Base-by-base conservation (phyloP, 2,888 invertebrate species). In the Anticlea derivata region DNA sequence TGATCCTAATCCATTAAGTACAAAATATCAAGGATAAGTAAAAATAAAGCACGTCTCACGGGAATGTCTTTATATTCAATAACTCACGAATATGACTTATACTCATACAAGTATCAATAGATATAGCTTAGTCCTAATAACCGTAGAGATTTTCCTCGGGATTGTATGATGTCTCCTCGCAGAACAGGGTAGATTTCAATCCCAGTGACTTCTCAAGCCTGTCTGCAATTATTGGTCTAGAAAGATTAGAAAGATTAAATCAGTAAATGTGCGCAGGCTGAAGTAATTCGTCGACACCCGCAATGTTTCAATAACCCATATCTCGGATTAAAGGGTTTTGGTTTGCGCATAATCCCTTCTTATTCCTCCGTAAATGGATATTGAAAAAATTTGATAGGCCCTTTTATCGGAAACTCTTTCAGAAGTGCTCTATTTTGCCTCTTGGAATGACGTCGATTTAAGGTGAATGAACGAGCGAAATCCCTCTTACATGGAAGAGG, bases 391-490 rank as follows among this genome's bases (percentile, higher is more conserved):
- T 83, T 83, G 80, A 83, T 83, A 74, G 81, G 75, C 69, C 79
- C 70, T 81, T 86, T 86, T 84, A 83, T 86, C 80, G 86, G 75
- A 82, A 87, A 80, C 75, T 80, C 83, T 85, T 81, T 80, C 74
- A 71, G 79, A 78, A 85, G 79, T 81, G 80, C 80, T 83, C 84
- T 86, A 86, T 85, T 89, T 87, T 83, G 85, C 83, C 76, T 83
- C 69, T 80, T 73, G 72, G 72, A 88, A 87, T 86, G 85, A 86
- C 82, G 80, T 78, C 87, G 80, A 87, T 87, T 88, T 87, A 87
- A 86, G 86, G 83, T 84, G 88, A 87, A 87, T 85, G 85, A 88
- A 87, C 85, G 84, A 86, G 84, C 81, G 64, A 82, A 85, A 89
- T 85, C 83, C 80, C 73, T 76, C 76, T 60, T 78, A 89, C 89